Conservation (phyloP, 2,113 vertebrate genomes). For the Capreolus pygargus region DNA sequence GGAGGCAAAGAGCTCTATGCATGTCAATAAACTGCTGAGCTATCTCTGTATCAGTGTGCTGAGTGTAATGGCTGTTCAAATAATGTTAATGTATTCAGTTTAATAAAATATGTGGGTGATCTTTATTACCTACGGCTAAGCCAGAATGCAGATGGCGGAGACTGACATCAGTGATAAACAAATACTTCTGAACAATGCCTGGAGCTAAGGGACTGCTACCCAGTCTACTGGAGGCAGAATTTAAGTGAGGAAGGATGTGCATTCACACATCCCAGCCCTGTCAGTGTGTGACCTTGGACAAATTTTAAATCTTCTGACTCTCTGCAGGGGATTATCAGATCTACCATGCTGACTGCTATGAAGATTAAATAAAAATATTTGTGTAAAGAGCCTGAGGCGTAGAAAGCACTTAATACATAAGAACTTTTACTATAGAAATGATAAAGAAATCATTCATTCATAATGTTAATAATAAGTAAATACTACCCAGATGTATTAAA, state of each 20-base stretch:
- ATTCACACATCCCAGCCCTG: not conserved
- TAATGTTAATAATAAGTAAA: not conserved
- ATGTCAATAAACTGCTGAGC: not conserved
- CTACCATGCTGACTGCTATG: not conserved
- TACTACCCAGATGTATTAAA: not conserved
- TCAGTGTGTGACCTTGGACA: not conserved
- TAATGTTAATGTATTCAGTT: constrained; percentile 35
- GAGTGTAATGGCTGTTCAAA: not conserved
- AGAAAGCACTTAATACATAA: not conserved
- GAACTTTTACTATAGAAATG: not conserved
- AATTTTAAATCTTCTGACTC: not conserved
- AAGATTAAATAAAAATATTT: not conserved
- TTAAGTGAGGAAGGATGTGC: not conserved
- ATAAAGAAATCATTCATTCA: not conserved
- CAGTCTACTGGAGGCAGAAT: not conserved
- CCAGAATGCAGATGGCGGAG: not conserved
- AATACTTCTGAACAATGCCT: not conserved
- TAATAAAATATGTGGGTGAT: constrained; percentile 25
- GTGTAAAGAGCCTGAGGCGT: not conserved
- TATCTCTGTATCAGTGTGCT: not conserved
- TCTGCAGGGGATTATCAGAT: not conserved
- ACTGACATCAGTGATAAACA: not conserved
- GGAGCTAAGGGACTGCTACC: not conserved
- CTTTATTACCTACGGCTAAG: not conserved
- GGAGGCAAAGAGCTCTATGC: not conserved